Evolutionary conservation across 2,888 invertebrate species (phyloP).

Genomic region (Cryptus viduatorius): DNA sequence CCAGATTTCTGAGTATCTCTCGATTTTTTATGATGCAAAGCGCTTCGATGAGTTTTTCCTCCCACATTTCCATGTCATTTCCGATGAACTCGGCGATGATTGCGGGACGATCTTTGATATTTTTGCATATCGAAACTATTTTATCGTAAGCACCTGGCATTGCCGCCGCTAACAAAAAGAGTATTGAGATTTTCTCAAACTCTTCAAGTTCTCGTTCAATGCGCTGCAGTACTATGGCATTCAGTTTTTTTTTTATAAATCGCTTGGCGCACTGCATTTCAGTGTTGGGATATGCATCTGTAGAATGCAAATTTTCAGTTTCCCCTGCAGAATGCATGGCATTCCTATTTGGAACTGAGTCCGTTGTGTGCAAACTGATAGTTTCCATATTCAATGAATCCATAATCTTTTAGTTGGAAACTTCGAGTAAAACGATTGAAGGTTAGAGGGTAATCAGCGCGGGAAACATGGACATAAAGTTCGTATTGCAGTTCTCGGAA

Average conservation of each 20-base stretch:
- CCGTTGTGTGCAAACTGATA: slow-evolving; percentile 1
- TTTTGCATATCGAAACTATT: slow-evolving; percentile 69
- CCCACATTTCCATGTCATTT: slow-evolving; percentile 83
- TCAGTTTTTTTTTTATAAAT: background rate
- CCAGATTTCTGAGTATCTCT: slow-evolving; percentile 83
- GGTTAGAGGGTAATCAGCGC: background rate
- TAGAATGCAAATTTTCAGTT: too few species aligned
- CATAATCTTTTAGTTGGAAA: background rate
- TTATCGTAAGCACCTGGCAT: slow-evolving; percentile 73
- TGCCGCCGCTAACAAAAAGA: slow-evolving; percentile 80
- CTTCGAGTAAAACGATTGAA: background rate
- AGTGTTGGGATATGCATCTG: slow-evolving; percentile 14
- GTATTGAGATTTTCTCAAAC: slow-evolving; percentile 84
- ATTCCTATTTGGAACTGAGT: too few species aligned
- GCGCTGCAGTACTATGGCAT: background rate
- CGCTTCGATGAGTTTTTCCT: slow-evolving; percentile 85
- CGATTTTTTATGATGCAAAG: slow-evolving; percentile 86
- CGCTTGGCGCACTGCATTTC: background rate
- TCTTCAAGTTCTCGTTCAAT: slow-evolving; percentile 85
- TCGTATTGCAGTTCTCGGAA: background rate
- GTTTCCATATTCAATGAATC: background rate
- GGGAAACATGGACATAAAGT: too few species aligned
- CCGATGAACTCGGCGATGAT: slow-evolving; percentile 80
- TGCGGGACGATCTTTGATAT: slow-evolving; percentile 56
- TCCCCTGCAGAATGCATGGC: too few species aligned